A percentile compares a stretch with the other conserved stretches of the same genome.
These are phyloP conservation scores for Hirtodrosophila confusa DNA, from an alignment of 2,888 invertebrate genomes.

Conservation along the genomic window DNA sequence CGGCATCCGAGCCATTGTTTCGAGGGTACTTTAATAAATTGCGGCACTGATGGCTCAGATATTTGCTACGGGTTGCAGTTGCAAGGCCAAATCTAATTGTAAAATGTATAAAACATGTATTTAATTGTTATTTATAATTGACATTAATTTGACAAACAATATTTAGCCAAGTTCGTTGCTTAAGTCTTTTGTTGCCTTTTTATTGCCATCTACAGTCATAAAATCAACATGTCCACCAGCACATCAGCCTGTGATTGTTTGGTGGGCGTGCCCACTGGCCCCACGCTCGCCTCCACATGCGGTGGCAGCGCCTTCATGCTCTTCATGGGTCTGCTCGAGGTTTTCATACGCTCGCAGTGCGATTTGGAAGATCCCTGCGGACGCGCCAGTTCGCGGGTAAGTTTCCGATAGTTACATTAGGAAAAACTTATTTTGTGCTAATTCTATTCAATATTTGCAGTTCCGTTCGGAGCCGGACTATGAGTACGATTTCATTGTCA, in stretches of 20 bases:
- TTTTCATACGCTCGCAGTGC: slow-evolving; percentile 93
- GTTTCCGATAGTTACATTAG: slow-evolving; percentile 14
- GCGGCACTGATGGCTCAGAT: slow-evolving; percentile 28
- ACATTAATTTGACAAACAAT: slow-evolving; percentile 27
- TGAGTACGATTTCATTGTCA: slow-evolving; percentile 84
- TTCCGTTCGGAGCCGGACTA: slow-evolving; percentile 84
- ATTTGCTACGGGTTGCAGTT: slow-evolving; percentile 32
- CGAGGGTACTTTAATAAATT: slow-evolving; percentile 54
- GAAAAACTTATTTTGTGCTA: slow-evolving; percentile 5
- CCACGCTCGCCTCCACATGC: slow-evolving; percentile 92
- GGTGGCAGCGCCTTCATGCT: slow-evolving; percentile 94
- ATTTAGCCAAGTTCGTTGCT: slow-evolving; percentile 48
- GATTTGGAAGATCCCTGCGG: slow-evolving; percentile 95
- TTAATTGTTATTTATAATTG: slow-evolving; percentile 52
- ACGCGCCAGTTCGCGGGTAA: slow-evolving; percentile 86
- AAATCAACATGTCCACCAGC: slow-evolving; percentile 59
- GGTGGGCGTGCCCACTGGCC: slow-evolving; percentile 90
- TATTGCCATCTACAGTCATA: slow-evolving; percentile 19
- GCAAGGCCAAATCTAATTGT: slow-evolving; percentile 54
- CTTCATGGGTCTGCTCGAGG: slow-evolving; percentile 94
- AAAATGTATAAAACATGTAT: slow-evolving; percentile 27
- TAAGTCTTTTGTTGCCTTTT: slow-evolving; percentile 50
- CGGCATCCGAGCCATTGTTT: slow-evolving; percentile 57
- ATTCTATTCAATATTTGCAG: slow-evolving; percentile 48
- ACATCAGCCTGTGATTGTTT: slow-evolving; percentile 90